These are phyloP conservation scores for Hippopotamyrus pictus DNA, from an alignment of 2,797 vertebrate genomes.

Conservation along the genomic window DNA sequence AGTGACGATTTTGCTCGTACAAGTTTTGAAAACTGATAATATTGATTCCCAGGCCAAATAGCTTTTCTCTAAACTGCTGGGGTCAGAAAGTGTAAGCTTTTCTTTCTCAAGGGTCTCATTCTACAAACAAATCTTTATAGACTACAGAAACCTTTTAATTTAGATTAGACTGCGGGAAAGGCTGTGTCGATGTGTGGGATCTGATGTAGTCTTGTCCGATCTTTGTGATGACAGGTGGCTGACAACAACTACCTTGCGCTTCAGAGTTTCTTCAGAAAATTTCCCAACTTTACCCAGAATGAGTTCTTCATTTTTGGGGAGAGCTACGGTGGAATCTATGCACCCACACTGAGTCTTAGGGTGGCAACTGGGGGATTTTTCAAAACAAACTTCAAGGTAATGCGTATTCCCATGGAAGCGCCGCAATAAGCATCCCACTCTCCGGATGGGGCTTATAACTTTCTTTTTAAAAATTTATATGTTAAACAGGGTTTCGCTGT, in stretches of 20 bases:
- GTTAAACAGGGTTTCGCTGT: constrained; percentile 63
- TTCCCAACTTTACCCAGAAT: constrained; percentile 61
- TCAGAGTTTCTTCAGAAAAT: constrained; percentile 65
- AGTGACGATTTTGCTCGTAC: too few species aligned
- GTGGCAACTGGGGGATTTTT: constrained; percentile 45
- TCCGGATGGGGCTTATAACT: background rate
- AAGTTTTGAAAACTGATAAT: background rate
- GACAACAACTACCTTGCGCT: constrained; percentile 64
- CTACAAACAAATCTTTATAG: background rate
- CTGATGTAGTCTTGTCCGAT: background rate
- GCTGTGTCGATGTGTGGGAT: background rate
- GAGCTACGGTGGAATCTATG: constrained; percentile 69
- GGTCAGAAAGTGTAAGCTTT: background rate
- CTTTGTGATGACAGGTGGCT: constrained; percentile 53
- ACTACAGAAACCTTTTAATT: background rate
- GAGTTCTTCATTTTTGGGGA: constrained; percentile 69
- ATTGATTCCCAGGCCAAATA: background rate
- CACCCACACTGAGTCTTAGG: constrained; percentile 57
- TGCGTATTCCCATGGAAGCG: background rate
- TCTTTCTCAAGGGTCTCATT: background rate
- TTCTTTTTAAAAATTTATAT: background rate
- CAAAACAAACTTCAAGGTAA: constrained; percentile 66
- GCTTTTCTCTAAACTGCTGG: background rate
- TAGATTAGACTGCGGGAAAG: background rate
- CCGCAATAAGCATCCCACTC: background rate